Evolutionary conservation across 2,888 invertebrate species (phyloP), one percentile per base, ranked within the genome.

Genomic region (Linnaemya vulpina): DNA sequence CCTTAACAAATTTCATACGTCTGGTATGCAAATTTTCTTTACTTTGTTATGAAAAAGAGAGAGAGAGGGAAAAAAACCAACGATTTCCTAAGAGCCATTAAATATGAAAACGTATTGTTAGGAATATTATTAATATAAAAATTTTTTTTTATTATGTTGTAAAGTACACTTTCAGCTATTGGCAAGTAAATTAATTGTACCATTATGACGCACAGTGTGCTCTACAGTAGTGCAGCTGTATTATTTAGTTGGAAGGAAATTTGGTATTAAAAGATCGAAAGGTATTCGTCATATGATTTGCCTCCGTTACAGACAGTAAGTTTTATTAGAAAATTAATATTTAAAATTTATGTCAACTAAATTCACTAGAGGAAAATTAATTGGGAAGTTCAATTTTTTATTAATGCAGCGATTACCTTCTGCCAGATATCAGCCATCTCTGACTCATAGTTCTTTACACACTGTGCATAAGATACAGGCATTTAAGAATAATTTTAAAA

Each of bases 11-110:
- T 73, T 76, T 68, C 46, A 53, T 53, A 46, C 49, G 78, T 85
- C 85, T 79, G 22, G 58, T 85, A 82, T 85, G 82, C 40, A 85
- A 85, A 82, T 85, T 71, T 40, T 46, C 13, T 65, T 63, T 71
- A 46, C 35, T 11, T 53, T 67, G 9, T 51, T 22, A 13, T 58
- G 17, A 46, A 51, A 13, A 25, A 20, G 9, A 20, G 30, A n/a
- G 22, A 49, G 40, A 51, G 51, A 43, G 11, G 15, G 22, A 17
- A 22, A n/a, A 30, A 30, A 30, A 30, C 30, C 30, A 5, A 75
- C 1, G 51, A 67, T 71, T 85, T 85, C 78, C 58, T 65, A 67
- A 60, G 76, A 84, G 77, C 51, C 22, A 62, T 73, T 65, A 71
- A 76, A 40, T 2, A 20, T 53, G 7, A 20, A 46, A 76, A 76